Evolutionary conservation across 2,113 vertebrate species (phyloP), one percentile per base, ranked within the genome.

Genomic region (Pelobates fuscus): DNA sequence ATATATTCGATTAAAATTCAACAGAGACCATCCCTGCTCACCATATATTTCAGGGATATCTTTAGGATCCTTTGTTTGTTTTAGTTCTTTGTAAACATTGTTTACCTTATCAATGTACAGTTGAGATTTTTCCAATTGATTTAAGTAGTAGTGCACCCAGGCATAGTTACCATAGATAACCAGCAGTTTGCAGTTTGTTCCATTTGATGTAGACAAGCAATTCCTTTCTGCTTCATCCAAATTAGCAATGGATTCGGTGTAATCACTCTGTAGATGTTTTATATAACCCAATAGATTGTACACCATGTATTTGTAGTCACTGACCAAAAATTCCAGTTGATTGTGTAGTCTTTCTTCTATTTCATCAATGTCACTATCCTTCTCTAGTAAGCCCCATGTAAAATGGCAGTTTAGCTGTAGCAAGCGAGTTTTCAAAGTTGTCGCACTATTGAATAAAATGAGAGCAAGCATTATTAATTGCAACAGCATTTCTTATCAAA

Each of bases 101-200:
- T 84, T 73, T 27, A 94, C 77, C 77, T 89, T 90, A 61, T 74
- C 32, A 10, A 37, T 37, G 10, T 37, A 37, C 5, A 5, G 10
- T 37, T 37, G 32, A 0, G 32, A 37, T 82, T 88, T 79, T 23
- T 77, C 1, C 0, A 83, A 78, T 67, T 79, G 83, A 49, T 43
- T 43, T 87, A 87, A 84, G 69, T 84, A 71, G 74, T 90, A 91
- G 79, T 87, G 86, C 30, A 91, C 67, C 92, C 93, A 94, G 30
- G 92, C 89, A 8, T 87, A 90, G 71, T 93, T 91, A 23, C 89
- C 88, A 88, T 90, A 93, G 1, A 86, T 92, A 67, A 92, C 86
- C 44, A 92, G 80, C 71, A 83, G 86, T 78, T 25, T 78, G 7
- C 77, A 81, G 71, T 78, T 63, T 30, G 75, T 69, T 44, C 84